phyloP scores from a whole-genome alignment of 2,797 vertebrate genomes.

The Sternotherus odoratus region DNA sequence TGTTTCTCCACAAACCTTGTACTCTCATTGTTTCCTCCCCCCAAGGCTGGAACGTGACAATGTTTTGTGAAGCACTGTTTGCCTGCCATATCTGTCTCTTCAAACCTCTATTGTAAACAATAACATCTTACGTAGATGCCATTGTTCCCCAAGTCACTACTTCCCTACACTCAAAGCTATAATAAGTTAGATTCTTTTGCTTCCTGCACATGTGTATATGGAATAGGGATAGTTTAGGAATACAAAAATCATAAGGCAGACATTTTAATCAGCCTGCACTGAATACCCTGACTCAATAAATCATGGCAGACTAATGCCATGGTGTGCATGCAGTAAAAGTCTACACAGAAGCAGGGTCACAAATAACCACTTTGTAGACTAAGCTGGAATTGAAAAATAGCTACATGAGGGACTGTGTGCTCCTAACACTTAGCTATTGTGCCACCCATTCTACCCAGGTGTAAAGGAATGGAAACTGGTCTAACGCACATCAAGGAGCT shows the following conservation, averaged over 20 bases:
- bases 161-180: slow-evolving; percentile 21
- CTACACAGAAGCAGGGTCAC: not conserved
- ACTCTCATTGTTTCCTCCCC: not conserved
- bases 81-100: slow-evolving; percentile 64
- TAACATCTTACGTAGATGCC: slow-evolving; percentile 71
- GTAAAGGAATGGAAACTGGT: not conserved
- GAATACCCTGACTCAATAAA: not conserved
- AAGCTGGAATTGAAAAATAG: not conserved
- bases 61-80: slow-evolving; percentile 17
- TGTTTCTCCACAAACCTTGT: not conserved
- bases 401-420: not conserved
- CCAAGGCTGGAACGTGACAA: slow-evolving; percentile 22
- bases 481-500: not conserved
- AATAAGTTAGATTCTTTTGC: not conserved
- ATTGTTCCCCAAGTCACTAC: slow-evolving; percentile 27
- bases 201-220: not conserved
- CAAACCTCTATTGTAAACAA: slow-evolving; percentile 51
- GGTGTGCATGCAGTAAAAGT: not conserved
- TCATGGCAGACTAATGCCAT: not conserved
- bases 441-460: not conserved
- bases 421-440: not conserved
- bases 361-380: not conserved
- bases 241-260: fast-evolving
- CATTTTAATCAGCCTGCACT: not conserved
- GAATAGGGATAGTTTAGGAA: not conserved